Evolutionary conservation across 2,113 vertebrate genomes (phyloP).

Genomic region (Vicugna pacos): DNA sequence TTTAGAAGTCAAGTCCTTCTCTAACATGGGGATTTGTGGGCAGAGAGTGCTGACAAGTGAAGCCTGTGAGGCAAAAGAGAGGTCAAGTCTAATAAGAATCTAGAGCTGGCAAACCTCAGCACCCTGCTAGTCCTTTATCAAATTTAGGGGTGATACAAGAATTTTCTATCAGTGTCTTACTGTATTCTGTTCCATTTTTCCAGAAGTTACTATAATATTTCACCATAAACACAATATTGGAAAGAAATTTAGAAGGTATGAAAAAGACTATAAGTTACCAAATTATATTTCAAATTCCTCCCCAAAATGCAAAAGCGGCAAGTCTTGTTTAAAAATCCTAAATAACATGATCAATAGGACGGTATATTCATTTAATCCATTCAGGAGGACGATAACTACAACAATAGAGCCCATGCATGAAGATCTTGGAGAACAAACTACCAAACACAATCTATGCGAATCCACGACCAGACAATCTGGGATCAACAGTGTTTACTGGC

Average conservation of each 20-base stretch:
- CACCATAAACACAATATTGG: constrained; percentile 30
- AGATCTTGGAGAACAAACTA: background rate
- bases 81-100: background rate
- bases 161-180: constrained; percentile 17
- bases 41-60: constrained; percentile 21
- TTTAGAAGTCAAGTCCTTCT: background rate
- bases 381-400: background rate
- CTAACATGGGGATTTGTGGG: background rate
- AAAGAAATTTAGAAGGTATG: constrained; percentile 44
- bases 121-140: background rate
- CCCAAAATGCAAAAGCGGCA: background rate
- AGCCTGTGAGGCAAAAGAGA: background rate
- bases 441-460: background rate
- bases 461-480: background rate
- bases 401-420: background rate
- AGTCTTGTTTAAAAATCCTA: constrained; percentile 34
- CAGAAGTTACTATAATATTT: constrained; percentile 35
- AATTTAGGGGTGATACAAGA: background rate
- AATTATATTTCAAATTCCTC: constrained; percentile 27
- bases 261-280: constrained; percentile 34
- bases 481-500: background rate
- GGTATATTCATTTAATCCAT: background rate
- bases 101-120: background rate
- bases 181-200: background rate
- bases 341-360: background rate